Evolutionary conservation across 2,888 invertebrate species (phyloP).

Genomic region (Asteroscopus sphinx): DNA sequence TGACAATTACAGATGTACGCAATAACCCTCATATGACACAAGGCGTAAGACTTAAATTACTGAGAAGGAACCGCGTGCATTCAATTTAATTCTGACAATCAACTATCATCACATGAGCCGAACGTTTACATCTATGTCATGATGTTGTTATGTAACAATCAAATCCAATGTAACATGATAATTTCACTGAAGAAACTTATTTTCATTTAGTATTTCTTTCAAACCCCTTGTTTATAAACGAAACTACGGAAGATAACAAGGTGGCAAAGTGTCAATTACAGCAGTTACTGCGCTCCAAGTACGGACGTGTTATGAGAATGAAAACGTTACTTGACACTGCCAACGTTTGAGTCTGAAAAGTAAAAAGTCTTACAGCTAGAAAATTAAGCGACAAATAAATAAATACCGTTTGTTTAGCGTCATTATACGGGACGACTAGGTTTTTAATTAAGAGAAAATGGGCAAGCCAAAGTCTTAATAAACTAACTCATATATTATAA

Average conservation of each 20-base stretch:
- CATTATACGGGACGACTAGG: too few relatives aligned
- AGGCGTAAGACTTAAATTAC: constrained; percentile 64
- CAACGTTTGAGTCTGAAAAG: background rate
- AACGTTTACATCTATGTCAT: constrained; percentile 42
- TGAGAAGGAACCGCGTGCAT: constrained; percentile 72
- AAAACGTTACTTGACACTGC: background rate
- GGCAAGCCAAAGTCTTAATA: constrained; percentile 5
- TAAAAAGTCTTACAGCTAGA: background rate
- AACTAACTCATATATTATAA: too few relatives aligned
- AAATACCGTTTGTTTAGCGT: background rate
- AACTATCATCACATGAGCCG: constrained; percentile 58
- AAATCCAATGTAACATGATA: constrained; percentile 35
- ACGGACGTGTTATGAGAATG: background rate
- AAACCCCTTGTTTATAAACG: constrained; percentile 10
- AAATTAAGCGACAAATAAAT: background rate
- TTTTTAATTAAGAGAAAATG: constrained; percentile 15
- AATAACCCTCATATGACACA: constrained; percentile 48
- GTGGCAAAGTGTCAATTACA: background rate
- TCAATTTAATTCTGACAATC: constrained; percentile 80
- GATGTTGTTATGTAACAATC: constrained; percentile 44
- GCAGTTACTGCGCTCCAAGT: background rate
- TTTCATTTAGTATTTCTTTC: constrained; percentile 13
- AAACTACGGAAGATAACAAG: constrained; percentile 6
- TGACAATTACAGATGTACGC: constrained; percentile 47
- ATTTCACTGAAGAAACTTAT: constrained; percentile 21